Evolutionary conservation across 2,888 invertebrate genomes (phyloP).

Genomic region (Syrphus vitripennis): DNA sequence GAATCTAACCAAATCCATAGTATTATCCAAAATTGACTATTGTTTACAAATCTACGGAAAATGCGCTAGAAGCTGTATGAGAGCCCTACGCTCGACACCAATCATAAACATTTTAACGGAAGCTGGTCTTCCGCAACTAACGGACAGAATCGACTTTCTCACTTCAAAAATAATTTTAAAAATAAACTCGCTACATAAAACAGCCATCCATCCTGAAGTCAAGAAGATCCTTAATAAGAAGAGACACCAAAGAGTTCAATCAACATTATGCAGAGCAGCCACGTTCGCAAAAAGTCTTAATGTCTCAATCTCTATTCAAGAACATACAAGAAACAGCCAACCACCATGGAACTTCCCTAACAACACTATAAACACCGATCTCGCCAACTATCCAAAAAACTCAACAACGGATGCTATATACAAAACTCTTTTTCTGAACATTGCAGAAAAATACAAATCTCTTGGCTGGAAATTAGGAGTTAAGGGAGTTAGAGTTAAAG

Average conservation of each 20-base stretch:
- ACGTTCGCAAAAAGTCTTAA: neutral
- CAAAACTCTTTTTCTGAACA: neutral
- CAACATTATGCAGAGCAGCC: neutral
- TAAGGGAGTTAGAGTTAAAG: neutral
- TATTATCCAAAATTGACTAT: slow-evolving; percentile 32
- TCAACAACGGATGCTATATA: slow-evolving; percentile 5
- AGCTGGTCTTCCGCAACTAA: slow-evolving; percentile 12
- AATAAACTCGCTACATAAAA: neutral
- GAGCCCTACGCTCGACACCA: slow-evolving; percentile 24
- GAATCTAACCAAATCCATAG: neutral
- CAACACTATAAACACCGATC: slow-evolving; percentile 1
- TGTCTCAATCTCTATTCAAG: neutral
- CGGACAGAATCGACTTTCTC: slow-evolving; percentile 15
- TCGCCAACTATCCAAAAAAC: slow-evolving; percentile 1
- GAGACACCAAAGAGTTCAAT: neutral
- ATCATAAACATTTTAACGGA: slow-evolving; percentile 25
- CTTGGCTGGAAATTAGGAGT: neutral
- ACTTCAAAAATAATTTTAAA: slow-evolving; percentile 12
- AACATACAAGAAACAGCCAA: neutral
- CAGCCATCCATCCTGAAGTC: neutral
- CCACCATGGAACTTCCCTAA: neutral
- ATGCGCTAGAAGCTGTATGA: neutral
- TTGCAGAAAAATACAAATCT: neutral
- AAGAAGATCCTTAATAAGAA: neutral
- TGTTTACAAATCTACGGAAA: slow-evolving; percentile 26